A percentile compares a stretch with the other conserved stretches of the same genome.
phyloP scores from a whole-genome alignment of 37 sponge, comb jelly and placozoan species.

The Lycopodina hypogea region DNA sequence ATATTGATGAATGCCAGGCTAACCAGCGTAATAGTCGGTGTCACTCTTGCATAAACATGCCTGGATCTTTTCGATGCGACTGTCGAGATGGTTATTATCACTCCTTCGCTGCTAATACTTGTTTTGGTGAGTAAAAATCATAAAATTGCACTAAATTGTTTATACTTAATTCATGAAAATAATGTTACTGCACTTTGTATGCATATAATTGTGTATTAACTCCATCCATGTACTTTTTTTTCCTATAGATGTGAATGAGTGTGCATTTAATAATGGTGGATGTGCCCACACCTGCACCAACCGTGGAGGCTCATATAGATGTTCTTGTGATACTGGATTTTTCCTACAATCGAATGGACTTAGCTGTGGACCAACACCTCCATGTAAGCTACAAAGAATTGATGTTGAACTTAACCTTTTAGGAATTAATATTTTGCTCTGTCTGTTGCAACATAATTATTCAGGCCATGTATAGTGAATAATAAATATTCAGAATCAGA shows the following conservation, averaged over 20 bases:
- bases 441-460: too few species aligned
- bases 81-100: slow-evolving; percentile 40
- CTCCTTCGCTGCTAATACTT: slow-evolving; percentile 16
- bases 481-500: too few species aligned
- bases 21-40: background rate
- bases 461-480: too few species aligned
- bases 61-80: slow-evolving; percentile 41
- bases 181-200: background rate
- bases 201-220: background rate
- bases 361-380: slow-evolving; percentile 3
- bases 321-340: slow-evolving; percentile 19
- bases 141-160: background rate
- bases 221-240: background rate
- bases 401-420: background rate
- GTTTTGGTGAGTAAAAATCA: slow-evolving; percentile 25
- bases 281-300: slow-evolving; percentile 43
- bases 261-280: slow-evolving; percentile 40
- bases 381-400: background rate
- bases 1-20: background rate
- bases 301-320: slow-evolving; percentile 28
- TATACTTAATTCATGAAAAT: background rate
- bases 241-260: slow-evolving; percentile 73
- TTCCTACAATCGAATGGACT: slow-evolving; percentile 2
- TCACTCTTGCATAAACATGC: slow-evolving; percentile 38
- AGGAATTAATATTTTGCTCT: background rate